Base-by-base conservation (phyloP, 2,888 invertebrate genomes). In the Pherbina coryleti region DNA sequence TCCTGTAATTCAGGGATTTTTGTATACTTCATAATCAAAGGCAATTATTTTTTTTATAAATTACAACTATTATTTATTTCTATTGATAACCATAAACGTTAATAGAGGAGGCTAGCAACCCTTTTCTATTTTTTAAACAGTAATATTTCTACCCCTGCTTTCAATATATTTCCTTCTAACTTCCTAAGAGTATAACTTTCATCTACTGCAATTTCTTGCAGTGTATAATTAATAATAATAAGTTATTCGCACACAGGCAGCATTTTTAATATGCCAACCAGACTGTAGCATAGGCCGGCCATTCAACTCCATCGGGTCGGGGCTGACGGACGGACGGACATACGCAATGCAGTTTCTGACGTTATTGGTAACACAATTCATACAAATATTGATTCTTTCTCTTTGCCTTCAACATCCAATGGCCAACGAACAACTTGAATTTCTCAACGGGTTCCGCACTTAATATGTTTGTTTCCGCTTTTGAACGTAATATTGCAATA, bases 151-250 rank as follows among this genome's bases (percentile, higher is more conserved):
- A 37, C 5, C 37, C 31, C 8, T 37, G 31, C 31, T 5, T 31
- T 31, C 3, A 4, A 31, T 31, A 8, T 37, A 8, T 37, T 37
- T 4, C 37, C 37, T 37, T 37, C 37, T 37, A 8, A 31, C 5
- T 31, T 31, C 5, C 5, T 31, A 37, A 8, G 1, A 37, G 37
- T 7, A 37, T 37, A 37, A 8, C 1, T 8, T 37, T 37, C 1
- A 37, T 37, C 8, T 5, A 7, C 8, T 7, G 3, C 37, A 37
- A 37, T 44, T 44, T 44, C 44, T 57, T 72, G 5, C 70, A 53
- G 70, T 70, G 70, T 70, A 70, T 28, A 70, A 70, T 51, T 70
- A 70, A 70, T 70, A 53, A 70, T 34, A 53, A 25, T 53, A 28
- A 11, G 70, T 70, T 51, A 51, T 53, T 53, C n/a, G 51, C 51